These are phyloP conservation scores for Chloropsis cyanopogon DNA, from an alignment of 2,113 vertebrate genomes.

Conservation along the genomic window DNA sequence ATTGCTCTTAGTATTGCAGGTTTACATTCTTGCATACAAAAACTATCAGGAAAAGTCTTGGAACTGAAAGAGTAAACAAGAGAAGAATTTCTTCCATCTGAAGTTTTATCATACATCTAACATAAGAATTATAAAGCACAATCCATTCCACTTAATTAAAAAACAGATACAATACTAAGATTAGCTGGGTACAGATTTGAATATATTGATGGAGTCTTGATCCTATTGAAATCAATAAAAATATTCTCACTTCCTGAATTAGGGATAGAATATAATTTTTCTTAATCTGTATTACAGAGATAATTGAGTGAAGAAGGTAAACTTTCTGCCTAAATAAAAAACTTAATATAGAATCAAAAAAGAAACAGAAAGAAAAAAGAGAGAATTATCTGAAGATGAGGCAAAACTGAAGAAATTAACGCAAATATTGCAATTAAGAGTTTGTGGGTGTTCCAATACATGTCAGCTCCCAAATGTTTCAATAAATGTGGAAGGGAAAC, in stretches of 20 bases:
- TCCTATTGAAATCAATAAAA: neutral
- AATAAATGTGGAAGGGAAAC: neutral
- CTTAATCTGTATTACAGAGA: neutral
- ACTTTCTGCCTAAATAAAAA: neutral
- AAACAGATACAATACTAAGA: neutral
- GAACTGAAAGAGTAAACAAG: neutral
- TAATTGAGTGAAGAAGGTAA: neutral
- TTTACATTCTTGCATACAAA: neutral
- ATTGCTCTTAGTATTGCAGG: neutral
- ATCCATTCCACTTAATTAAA: neutral
- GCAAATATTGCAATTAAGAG: neutral
- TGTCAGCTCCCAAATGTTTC: neutral
- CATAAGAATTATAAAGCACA: neutral
- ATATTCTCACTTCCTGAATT: neutral
- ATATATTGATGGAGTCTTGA: neutral
- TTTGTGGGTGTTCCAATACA: neutral
- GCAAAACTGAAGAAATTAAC: neutral
- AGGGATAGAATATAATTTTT: neutral
- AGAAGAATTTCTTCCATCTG: neutral
- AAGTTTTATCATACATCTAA: fast-evolving
- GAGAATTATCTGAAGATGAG: neutral
- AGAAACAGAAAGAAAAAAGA: neutral
- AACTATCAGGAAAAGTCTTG: neutral
- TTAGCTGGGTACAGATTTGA: neutral
- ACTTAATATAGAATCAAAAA: neutral